Evolutionary conservation across 2,888 invertebrate genomes (phyloP).

Genomic region (Athalia circularis): DNA sequence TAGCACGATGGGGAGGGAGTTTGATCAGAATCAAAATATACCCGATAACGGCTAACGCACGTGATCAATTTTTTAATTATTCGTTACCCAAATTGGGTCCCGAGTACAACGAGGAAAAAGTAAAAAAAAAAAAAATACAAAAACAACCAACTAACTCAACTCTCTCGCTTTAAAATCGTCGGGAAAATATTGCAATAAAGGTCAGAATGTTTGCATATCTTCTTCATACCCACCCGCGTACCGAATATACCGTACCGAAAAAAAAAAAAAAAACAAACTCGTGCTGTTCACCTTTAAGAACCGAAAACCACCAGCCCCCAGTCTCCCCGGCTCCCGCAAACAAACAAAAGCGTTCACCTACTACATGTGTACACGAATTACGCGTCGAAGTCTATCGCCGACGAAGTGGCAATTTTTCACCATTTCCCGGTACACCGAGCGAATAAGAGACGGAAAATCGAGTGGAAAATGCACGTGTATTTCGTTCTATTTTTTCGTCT

Average conservation of each 20-base stretch:
- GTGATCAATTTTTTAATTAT: not conserved
- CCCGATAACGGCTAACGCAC: not conserved
- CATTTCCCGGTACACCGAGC: not conserved
- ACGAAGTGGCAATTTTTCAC: not conserved
- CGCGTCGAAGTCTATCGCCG: not conserved
- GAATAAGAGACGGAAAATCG: not conserved
- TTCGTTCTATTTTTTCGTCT: not conserved
- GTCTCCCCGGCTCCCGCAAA: not conserved
- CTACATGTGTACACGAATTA: not conserved
- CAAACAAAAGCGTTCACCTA: not conserved
- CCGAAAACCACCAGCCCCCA: not conserved
- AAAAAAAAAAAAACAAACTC: not conserved
- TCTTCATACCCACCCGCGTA: too few species aligned
- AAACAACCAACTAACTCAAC: too few species aligned
- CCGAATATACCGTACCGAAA: too few species aligned
- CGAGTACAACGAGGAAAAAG: not conserved
- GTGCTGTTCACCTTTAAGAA: not conserved
- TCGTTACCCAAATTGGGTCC: slow-evolving; percentile 17
- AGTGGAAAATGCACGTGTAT: too few species aligned
- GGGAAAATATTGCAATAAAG: too few species aligned
- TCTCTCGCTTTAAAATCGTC: too few species aligned
- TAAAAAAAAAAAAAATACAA: not conserved
- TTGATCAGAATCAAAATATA: slow-evolving; percentile 16
- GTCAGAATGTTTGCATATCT: too few species aligned
- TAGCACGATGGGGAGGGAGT: not conserved